Conservation (phyloP, 1,140 invertebrate genomes). For the Centruroides sculpturatus region DNA sequence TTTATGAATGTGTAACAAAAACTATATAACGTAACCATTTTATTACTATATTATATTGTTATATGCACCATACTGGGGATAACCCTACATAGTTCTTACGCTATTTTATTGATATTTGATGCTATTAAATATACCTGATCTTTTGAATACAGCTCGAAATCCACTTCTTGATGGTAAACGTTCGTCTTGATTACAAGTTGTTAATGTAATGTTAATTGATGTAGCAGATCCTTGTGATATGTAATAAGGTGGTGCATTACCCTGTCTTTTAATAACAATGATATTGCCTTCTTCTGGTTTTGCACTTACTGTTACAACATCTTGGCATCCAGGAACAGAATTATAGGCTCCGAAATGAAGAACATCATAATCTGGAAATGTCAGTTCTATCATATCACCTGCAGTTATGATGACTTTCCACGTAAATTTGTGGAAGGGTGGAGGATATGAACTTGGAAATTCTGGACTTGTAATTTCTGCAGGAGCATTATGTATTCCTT, state of each 20-base stretch:
- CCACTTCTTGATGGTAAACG: slow-evolving; percentile 11
- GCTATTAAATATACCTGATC: slow-evolving; percentile 9
- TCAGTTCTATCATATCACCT: slow-evolving; percentile 17
- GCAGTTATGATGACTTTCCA: slow-evolving; percentile 17
- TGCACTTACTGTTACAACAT: slow-evolving; percentile 12
- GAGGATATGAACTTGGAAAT: slow-evolving; percentile 16
- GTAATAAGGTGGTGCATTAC: slow-evolving; percentile 18
- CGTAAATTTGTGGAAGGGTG: slow-evolving; percentile 17
- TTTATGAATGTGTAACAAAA: too few relatives aligned
- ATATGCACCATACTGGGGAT: too few relatives aligned
- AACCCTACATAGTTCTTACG: too few relatives aligned
- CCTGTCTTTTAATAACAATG: slow-evolving; percentile 16
- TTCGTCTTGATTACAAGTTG: slow-evolving; percentile 19
- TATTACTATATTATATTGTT: too few relatives aligned
- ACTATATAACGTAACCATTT: too few relatives aligned
- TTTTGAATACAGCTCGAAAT: slow-evolving; percentile 18
- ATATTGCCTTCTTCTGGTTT: slow-evolving; percentile 8
- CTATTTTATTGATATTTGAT: too few relatives aligned
- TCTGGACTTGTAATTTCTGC: slow-evolving; percentile 15
- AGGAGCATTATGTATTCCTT: slow-evolving; percentile 13
- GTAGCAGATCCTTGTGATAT: slow-evolving; percentile 19
- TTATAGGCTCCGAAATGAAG: slow-evolving; percentile 20
- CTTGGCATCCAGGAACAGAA: slow-evolving; percentile 17
- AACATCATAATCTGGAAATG: slow-evolving; percentile 21
- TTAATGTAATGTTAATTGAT: slow-evolving; percentile 14